phyloP scores from a whole-genome alignment of 2,797 vertebrate species.

The Carduelis carduelis region DNA sequence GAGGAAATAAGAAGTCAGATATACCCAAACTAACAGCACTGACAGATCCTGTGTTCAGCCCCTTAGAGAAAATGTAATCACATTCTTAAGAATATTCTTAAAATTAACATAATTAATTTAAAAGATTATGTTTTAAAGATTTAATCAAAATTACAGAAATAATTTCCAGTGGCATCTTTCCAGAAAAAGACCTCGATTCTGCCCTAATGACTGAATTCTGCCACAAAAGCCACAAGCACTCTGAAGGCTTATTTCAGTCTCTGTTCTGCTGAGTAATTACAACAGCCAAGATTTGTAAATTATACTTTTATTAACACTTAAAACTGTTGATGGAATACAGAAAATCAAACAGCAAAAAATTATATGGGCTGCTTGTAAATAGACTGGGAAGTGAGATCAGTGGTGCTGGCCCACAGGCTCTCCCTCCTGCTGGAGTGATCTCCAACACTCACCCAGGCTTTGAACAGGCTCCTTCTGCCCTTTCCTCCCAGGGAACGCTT shows the following conservation, averaged over 20 bases:
- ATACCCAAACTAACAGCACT: background rate
- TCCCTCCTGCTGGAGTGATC: background rate
- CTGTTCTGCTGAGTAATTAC: background rate
- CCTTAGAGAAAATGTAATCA: background rate
- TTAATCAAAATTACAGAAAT: background rate
- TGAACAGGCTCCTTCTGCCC: background rate
- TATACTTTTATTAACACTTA: background rate
- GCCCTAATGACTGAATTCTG: background rate
- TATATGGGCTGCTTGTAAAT: rapidly evolving
- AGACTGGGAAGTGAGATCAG: background rate
- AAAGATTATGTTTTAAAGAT: background rate
- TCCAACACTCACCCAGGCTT: background rate
- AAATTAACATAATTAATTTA: background rate
- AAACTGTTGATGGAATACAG: background rate
- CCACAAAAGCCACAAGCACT: background rate
- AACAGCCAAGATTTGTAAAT: background rate
- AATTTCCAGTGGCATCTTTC: background rate
- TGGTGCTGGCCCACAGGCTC: background rate
- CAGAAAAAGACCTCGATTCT: background rate
- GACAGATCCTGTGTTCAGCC: background rate
- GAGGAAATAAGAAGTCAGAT: background rate
- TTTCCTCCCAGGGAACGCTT: background rate
- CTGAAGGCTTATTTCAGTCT: background rate
- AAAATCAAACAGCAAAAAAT: background rate
- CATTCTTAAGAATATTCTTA: background rate